Evolutionary conservation across 1,140 invertebrate species (phyloP).

Genomic region (Arctopsyche grandis): DNA sequence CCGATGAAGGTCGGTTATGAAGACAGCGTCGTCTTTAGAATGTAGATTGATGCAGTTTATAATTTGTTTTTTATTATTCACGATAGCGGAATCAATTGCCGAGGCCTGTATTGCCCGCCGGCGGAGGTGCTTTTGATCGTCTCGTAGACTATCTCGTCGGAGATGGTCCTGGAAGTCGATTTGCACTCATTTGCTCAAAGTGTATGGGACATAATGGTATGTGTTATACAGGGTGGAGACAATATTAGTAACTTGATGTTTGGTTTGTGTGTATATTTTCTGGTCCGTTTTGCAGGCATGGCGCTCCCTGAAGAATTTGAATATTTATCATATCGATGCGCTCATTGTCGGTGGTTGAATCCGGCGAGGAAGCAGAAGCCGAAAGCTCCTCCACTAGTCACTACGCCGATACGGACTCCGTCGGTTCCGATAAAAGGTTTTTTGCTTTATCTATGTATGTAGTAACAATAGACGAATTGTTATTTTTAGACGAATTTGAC

Average conservation of each 20-base stretch:
- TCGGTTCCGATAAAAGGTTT: slow-evolving; percentile 24
- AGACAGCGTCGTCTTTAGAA: too few relatives aligned
- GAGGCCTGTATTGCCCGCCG: slow-evolving; percentile 59
- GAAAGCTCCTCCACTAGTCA: slow-evolving; percentile 70
- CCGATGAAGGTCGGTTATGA: slow-evolving; percentile 16
- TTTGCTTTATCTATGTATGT: too few relatives aligned
- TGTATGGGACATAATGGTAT: slow-evolving; percentile 93
- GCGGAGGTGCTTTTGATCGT: slow-evolving; percentile 76
- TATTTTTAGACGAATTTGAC: too few relatives aligned
- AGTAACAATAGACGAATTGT: too few relatives aligned
- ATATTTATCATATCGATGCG: slow-evolving; percentile 89
- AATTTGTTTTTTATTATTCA: neutral
- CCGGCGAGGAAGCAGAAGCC: slow-evolving; percentile 85
- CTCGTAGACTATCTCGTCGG: slow-evolving; percentile 94
- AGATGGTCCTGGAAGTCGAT: slow-evolving; percentile 94
- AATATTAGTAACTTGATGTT: neutral
- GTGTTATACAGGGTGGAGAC: too few relatives aligned
- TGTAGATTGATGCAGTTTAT: too few relatives aligned
- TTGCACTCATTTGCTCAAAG: slow-evolving; percentile 91
- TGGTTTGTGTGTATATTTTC: neutral
- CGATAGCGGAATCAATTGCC: slow-evolving; percentile 54
- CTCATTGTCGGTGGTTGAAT: slow-evolving; percentile 87
- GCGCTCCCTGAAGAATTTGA: slow-evolving; percentile 96
- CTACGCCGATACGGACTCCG: slow-evolving; percentile 30
- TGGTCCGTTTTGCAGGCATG: slow-evolving; percentile 75